Base-by-base conservation (phyloP, 2,797 vertebrate genomes). In the Schizopygopsis pylzovi region DNA sequence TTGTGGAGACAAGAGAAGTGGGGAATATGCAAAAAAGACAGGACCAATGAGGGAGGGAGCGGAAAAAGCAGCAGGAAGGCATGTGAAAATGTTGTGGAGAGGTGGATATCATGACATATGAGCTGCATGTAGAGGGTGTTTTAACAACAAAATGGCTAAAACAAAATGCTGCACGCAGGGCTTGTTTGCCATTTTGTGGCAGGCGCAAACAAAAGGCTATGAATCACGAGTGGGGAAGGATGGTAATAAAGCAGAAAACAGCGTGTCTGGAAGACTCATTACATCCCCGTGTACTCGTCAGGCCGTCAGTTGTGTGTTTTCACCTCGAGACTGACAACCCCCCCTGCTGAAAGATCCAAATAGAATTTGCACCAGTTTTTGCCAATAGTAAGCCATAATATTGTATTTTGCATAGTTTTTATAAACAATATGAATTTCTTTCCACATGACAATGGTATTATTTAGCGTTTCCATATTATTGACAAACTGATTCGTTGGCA, bases 101-200 rank as follows among this genome's bases (percentile, higher is more conserved):
- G 67, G 41, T 78, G 70, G 87, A 85, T 33, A 47, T n/a, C 67
- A 43, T 81, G 87, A 85, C 80, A 83, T 77, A 70, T 85, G 83
- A 56, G 81, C 85, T 87, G 59, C 28, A 70, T 56, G 81, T 37
- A 45, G 15, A 92, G 92, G 93, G 91, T 81, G 86, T 22, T 72
- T 86, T 88, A 85, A 88, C 83, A 89, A 89, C 41, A 45, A 47
- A 76, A 82, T 37, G 15, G 22, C 20, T 33, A 41, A 87, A 79
- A 87, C 37, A 47, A 86, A 86, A 86, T n/a, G 52, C 33, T 41
- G 43, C 11, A 9, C 43, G 45, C 56, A 22, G 15, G 28, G 81
- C 13, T 75, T 70, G 41, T 77, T 79, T 56, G 16, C 20, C 33
- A 20, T 43, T 72, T 73, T 56, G 45, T 79, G 5, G 65, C 65